Conservation (phyloP, 2,113 vertebrate species). For the Edolisoma coerulescens region DNA sequence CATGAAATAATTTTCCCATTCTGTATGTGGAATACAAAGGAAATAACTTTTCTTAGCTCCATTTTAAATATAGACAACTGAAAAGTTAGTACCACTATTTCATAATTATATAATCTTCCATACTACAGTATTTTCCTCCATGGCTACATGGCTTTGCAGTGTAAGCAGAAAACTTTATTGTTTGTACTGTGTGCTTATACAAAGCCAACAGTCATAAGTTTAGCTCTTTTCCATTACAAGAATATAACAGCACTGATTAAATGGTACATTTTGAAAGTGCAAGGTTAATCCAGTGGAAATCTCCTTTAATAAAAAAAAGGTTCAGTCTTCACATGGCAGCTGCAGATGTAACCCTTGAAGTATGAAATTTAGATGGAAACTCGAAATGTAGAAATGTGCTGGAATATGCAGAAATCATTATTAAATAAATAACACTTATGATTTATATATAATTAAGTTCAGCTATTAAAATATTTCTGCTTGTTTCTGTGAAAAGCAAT, state of each 20-base stretch:
- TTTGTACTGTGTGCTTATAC: not conserved
- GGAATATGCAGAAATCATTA: not conserved
- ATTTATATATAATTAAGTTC: not conserved
- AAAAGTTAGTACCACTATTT: not conserved
- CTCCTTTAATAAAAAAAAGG: constrained; percentile 7
- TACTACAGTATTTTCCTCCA: not conserved
- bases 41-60: not conserved
- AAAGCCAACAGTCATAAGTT: constrained; percentile 8
- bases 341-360: not conserved
- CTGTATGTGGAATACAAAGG: not conserved
- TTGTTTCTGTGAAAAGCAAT: not conserved
- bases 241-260: constrained; percentile 37
- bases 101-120: not conserved
- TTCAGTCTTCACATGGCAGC: not conserved
- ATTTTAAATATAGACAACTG: not conserved
- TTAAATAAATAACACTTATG: not conserved
- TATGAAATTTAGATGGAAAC: constrained; percentile 21
- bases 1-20: not conserved
- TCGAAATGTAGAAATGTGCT: not conserved
- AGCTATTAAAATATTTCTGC: not conserved
- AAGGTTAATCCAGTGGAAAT: constrained; percentile 41
- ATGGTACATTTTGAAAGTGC: not conserved
- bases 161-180: constrained; percentile 3
- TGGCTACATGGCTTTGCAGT: not conserved
- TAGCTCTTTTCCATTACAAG: constrained; percentile 5